Base-by-base conservation (phyloP, 1,140 invertebrate species). In the Wiebesia pumilae region DNA sequence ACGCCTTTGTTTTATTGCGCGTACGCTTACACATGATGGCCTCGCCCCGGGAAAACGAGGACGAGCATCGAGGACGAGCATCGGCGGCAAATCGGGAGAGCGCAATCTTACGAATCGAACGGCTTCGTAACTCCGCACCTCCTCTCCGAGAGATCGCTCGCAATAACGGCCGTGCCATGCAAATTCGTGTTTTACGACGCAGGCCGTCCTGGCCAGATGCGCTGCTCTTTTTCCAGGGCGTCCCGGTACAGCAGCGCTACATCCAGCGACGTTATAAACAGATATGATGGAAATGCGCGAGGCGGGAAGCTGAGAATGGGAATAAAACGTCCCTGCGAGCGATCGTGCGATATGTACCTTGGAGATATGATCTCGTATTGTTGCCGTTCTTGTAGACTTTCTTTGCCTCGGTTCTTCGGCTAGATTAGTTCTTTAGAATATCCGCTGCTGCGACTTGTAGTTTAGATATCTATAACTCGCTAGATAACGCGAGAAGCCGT, bases 141-240 rank as follows among this genome's bases (percentile, higher is more conserved):
- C n/a, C 33, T 7, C 38, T 9, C 6, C 33, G 79, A 38, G 35
- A 27, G 51, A 79, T 14, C 16, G 38, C 35, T 35, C 79, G 30
- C 43, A 81, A 81, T 81, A 85, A 81, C 43, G 24, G 47, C 27
- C 43, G 33, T 38, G 14, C 54, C 69, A 86, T 86, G 79, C 79
- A 81, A 81, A 86, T 86, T 86, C 69, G 43, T 81, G 51, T 81
- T 86, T 86, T 81, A 81, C 79, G 84, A 86, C 47, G n/a, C 83
- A 40, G 24, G 19, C n/a, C 54, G 51, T 86, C 79, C 24, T 65
- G 21, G 35, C 79, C 79, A 86, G 84, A 86, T 86, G 69, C 38
- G 79, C 40, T 58, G 40, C 54, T 27, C 27, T 67, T 85, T 81
- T 85, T 86, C 69, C 38, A 62, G 19, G n/a, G n/a, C 62, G 21